Conservation (phyloP, 2,113 vertebrate genomes). For the Pachypanchax playfairii region DNA sequence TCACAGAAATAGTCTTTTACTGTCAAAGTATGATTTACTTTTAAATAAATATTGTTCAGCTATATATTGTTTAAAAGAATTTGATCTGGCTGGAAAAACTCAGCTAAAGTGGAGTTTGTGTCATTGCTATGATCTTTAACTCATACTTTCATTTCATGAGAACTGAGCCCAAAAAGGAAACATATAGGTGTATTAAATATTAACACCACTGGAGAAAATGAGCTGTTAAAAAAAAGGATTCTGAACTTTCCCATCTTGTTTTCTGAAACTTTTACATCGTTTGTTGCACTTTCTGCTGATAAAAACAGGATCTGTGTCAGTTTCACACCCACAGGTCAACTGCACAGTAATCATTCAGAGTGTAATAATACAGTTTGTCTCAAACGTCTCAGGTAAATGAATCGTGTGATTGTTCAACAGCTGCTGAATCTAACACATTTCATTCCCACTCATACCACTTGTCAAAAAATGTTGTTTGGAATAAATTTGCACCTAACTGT, state of each 20-base stretch:
- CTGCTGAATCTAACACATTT: no score
- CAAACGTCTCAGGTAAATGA: no score
- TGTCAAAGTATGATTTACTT: no score
- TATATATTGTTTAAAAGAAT: no score
- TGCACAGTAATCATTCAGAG: neutral
- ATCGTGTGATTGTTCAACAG: neutral
- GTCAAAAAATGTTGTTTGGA: no score
- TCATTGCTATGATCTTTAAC: neutral
- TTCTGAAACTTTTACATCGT: slow-evolving; percentile 11
- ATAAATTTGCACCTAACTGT: no score
- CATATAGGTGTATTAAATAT: neutral
- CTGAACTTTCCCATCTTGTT: neutral
- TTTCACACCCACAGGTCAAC: slow-evolving; percentile 1
- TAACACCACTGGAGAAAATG: neutral
- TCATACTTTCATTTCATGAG: slow-evolving; percentile 1
- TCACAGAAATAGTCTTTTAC: no score
- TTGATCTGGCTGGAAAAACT: neutral
- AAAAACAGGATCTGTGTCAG: slow-evolving; percentile 17
- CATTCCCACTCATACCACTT: no score
- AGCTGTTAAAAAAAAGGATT: neutral
- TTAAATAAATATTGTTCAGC: no score
- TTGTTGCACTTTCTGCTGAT: slow-evolving; percentile 18
- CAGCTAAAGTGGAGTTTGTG: no score
- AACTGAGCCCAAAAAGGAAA: neutral
- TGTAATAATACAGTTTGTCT: no score